These are phyloP conservation scores for Dorcus parallelipipedus DNA, from an alignment of 2,888 invertebrate genomes.

Conservation along the genomic window DNA sequence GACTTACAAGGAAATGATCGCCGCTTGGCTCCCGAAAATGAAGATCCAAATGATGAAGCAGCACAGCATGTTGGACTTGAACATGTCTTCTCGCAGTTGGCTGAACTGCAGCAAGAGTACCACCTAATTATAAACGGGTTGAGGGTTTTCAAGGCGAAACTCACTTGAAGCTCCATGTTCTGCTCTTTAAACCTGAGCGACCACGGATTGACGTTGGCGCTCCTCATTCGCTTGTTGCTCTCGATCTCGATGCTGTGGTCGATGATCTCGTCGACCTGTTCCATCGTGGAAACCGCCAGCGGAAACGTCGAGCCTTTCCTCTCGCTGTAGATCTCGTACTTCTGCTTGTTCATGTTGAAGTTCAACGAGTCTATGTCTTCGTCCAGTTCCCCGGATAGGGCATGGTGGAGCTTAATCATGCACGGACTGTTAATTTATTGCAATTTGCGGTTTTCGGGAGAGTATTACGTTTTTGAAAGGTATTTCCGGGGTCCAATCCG, in stretches of 20 bases:
- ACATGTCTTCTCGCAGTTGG: constrained; percentile 84
- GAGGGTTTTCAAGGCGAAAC: background rate
- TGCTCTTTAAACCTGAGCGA: constrained; percentile 82
- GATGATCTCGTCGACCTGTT: constrained; percentile 73
- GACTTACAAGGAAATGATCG: constrained; percentile 69
- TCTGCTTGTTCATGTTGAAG: constrained; percentile 46
- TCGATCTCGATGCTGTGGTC: constrained; percentile 85
- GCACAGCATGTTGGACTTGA: constrained; percentile 92
- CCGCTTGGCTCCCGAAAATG: constrained; percentile 73
- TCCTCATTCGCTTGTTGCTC: constrained; percentile 83
- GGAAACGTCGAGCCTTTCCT: constrained; percentile 35
- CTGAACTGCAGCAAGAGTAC: constrained; percentile 59
- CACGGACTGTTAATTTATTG: background rate
- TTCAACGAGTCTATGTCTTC: constrained; percentile 44
- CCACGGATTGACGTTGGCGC: constrained; percentile 82
- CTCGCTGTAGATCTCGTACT: constrained; percentile 41
- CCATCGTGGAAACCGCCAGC: constrained; percentile 39
- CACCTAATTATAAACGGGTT: too few relatives aligned
- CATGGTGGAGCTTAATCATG: constrained; percentile 39
- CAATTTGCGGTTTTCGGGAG: background rate
- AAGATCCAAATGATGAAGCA: constrained; percentile 89
- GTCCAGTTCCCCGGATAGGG: constrained; percentile 41
- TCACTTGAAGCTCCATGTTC: constrained; percentile 74
- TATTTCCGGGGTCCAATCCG: constrained; percentile 89
- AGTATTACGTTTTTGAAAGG: constrained; percentile 82